Percentiles rank a stretch among this genome's conserved stretches.
These are phyloP conservation scores for Oryctolagus cuniculus DNA, from an alignment of 2,113 vertebrate genomes.

Conservation along the genomic window mOryCun1.1 NC_091434.1:20118501-20119000, in stretches of 20 bases:
- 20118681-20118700: not conserved
- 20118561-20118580: no score
- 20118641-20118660: not conserved
- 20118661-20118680: not conserved
- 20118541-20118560: not conserved
- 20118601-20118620: not conserved
- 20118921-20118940: not conserved
- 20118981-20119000: not conserved
- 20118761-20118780: not conserved
- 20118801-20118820: no score
- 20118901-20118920: not conserved
- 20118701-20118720: not conserved
- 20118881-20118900: not conserved
- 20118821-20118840: not conserved
- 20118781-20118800: not conserved
- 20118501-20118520: no score
- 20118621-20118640: not conserved
- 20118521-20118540: not conserved
- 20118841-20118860: not conserved
- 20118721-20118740: not conserved
- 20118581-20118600: not conserved
- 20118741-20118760: not conserved
- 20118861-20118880: slow-evolving; percentile 13
- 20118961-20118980: not conserved
- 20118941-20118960: not conserved